Conservation (phyloP, 2,888 invertebrate species). For the Gordius sp. region DNA sequence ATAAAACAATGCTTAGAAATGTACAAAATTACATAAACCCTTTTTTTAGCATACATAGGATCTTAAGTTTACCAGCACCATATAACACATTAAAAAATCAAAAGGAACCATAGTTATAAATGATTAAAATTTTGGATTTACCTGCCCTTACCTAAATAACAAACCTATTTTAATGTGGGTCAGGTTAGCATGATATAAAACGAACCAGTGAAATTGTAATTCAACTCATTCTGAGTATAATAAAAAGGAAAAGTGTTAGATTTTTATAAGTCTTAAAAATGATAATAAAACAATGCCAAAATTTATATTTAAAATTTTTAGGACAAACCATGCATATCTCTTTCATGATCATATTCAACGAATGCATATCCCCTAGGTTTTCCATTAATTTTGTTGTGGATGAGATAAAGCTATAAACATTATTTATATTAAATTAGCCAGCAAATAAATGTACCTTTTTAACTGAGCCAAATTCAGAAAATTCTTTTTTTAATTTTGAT, state of each 20-base stretch:
- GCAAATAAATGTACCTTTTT: slow-evolving; percentile 46
- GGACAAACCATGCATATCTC: slow-evolving; percentile 99
- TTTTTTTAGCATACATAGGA: too few relatives aligned
- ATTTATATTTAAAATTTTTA: neutral
- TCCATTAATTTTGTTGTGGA: slow-evolving; percentile 53
- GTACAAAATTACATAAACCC: too few relatives aligned
- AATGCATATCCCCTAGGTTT: slow-evolving; percentile 97
- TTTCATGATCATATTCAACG: slow-evolving; percentile 93
- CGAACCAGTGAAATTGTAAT: neutral
- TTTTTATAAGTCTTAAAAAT: neutral
- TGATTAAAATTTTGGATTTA: too few relatives aligned
- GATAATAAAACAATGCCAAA: neutral
- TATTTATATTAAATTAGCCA: neutral
- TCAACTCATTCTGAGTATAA: slow-evolving; percentile 12
- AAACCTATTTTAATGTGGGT: neutral
- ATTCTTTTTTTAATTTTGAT: slow-evolving; percentile 78
- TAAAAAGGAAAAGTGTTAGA: neutral
- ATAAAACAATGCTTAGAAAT: too few relatives aligned
- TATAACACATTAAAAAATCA: too few relatives aligned
- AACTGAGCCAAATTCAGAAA: slow-evolving; percentile 86
- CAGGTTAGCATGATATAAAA: neutral
- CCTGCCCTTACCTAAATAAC: slow-evolving; percentile 1
- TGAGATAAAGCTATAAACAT: slow-evolving; percentile 51
- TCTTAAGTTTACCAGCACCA: too few relatives aligned
- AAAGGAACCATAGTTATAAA: too few relatives aligned